Evolutionary conservation across 2,888 invertebrate genomes (phyloP).

Genomic region (Luperina nickerlii): DNA sequence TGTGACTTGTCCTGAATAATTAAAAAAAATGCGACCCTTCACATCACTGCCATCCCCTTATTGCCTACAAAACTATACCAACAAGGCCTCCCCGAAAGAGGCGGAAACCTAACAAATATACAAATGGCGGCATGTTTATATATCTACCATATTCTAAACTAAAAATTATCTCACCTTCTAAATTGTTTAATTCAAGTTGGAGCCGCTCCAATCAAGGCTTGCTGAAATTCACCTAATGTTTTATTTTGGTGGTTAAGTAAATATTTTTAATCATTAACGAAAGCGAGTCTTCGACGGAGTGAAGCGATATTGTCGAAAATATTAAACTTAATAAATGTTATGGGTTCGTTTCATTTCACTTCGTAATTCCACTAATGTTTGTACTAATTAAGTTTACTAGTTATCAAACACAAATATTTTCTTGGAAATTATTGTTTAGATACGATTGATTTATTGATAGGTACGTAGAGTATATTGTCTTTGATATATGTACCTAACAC

Average conservation of each 20-base stretch:
- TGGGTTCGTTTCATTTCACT: background rate
- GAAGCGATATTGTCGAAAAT: background rate
- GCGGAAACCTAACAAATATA: slow-evolving; percentile 56
- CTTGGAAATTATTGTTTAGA: background rate
- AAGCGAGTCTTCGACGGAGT: background rate
- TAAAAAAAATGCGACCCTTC: background rate
- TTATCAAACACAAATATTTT: background rate
- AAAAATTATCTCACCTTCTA: slow-evolving; percentile 49
- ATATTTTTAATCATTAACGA: background rate
- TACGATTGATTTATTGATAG: background rate
- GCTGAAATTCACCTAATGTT: slow-evolving; percentile 15
- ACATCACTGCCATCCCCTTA: background rate
- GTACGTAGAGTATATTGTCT: no score
- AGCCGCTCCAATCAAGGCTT: slow-evolving; percentile 26
- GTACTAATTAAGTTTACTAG: background rate
- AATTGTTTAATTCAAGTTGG: slow-evolving; percentile 45
- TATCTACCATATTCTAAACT: slow-evolving; percentile 49
- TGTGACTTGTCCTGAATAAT: background rate
- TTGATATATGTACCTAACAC: no score
- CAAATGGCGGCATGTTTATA: slow-evolving; percentile 49
- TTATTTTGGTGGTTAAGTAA: slow-evolving; percentile 1
- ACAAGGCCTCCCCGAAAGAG: slow-evolving; percentile 15
- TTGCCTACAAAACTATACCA: slow-evolving; percentile 5
- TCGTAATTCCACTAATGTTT: background rate
- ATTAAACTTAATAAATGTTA: background rate